These are phyloP conservation scores for Pinctada fucata DNA, from an alignment of 2,888 invertebrate species.

Conservation along the genomic window DNA sequence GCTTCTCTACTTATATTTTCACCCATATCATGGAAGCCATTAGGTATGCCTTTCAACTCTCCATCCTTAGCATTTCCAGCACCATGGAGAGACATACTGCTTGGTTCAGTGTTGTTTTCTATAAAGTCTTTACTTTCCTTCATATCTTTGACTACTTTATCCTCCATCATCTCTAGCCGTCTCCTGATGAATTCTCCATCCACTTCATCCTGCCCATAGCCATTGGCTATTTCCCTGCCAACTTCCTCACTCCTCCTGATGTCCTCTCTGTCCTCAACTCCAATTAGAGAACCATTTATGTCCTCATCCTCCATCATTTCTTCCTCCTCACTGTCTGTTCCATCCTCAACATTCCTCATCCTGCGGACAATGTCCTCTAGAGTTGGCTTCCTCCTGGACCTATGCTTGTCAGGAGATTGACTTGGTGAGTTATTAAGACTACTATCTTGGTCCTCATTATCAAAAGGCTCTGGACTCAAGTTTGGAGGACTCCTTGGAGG, in stretches of 20 bases:
- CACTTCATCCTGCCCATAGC: slow-evolving; percentile 54
- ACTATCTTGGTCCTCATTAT: slow-evolving; percentile 35
- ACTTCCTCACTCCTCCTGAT: slow-evolving; percentile 42
- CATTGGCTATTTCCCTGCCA: slow-evolving; percentile 32
- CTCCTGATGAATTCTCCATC: slow-evolving; percentile 46
- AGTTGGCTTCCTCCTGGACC: slow-evolving; percentile 65
- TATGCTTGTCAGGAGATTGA: slow-evolving; percentile 39
- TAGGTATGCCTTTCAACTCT: neutral
- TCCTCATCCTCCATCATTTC: slow-evolving; percentile 37
- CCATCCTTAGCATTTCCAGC: neutral
- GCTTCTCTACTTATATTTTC: neutral
- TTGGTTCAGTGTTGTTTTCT: neutral
- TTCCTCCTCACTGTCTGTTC: slow-evolving; percentile 60
- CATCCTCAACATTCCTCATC: slow-evolving; percentile 60
- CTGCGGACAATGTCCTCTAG: slow-evolving; percentile 68
- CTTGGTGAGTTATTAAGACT: slow-evolving; percentile 34
- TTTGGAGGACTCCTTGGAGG: slow-evolving; percentile 38
- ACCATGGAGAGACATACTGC: neutral
- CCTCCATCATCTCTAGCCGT: neutral
- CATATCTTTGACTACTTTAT: neutral
- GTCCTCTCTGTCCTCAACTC: slow-evolving; percentile 21
- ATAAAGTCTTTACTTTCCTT: neutral
- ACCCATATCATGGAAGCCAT: neutral
- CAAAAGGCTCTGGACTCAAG: slow-evolving; percentile 46
- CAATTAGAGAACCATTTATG: slow-evolving; percentile 38